Evolutionary conservation across 2,113 vertebrate species (phyloP).

Genomic region (Todiramphus saurophagus): DNA sequence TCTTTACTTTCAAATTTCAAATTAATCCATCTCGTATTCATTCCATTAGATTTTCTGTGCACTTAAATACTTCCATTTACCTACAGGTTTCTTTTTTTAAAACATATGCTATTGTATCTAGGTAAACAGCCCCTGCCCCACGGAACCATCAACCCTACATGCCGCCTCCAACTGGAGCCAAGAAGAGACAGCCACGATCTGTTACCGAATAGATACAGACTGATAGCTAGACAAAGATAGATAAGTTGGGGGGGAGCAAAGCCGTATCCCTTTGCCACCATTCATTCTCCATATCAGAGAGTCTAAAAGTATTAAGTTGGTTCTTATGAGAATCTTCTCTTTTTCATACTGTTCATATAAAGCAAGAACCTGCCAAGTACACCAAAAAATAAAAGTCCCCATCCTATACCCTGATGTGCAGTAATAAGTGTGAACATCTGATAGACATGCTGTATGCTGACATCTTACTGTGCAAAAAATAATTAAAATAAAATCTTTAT

Average conservation of each 20-base stretch:
- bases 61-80: neutral
- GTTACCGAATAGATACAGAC: neutral
- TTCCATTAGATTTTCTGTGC: neutral
- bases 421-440: neutral
- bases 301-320: neutral
- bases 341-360: neutral
- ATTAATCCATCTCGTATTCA: neutral
- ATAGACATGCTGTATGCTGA: fast-evolving
- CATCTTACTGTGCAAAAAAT: neutral
- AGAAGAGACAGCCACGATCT: neutral
- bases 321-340: neutral
- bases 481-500: neutral
- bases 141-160: neutral
- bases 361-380: neutral
- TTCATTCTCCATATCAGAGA: neutral
- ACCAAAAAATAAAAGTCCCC: fast-evolving
- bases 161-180: neutral
- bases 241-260: neutral
- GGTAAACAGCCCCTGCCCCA: neutral
- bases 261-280: neutral
- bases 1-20: neutral
- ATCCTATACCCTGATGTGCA: neutral
- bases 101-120: neutral
- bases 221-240: too few relatives aligned
- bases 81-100: neutral